Percentiles rank a stretch among this genome's conserved stretches.
Evolutionary conservation across 1,140 invertebrate species (phyloP).

Genomic region (Doryteuthis pealeii): DNA sequence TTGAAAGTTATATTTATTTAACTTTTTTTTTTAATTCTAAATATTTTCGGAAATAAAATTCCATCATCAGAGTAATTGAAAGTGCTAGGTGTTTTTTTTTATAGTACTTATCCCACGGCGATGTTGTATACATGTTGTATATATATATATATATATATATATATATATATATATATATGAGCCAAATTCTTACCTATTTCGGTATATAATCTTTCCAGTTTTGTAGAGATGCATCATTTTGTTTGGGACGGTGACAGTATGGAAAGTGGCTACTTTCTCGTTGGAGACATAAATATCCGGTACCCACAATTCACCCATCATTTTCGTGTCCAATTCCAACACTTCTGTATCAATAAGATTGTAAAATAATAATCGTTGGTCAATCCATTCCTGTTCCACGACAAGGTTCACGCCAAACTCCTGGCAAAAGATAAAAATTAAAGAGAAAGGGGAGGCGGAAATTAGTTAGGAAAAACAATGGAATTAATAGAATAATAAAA

Average conservation of each 20-base stretch:
- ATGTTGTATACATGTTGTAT: no score
- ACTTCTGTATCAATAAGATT: constrained; percentile 28
- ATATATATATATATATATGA: no score
- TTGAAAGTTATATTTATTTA: no score
- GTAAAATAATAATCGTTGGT: constrained; percentile 44
- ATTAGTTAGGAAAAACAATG: no score
- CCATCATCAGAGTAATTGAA: no score
- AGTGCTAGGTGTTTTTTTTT: no score
- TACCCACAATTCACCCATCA: constrained; percentile 45
- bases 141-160: not conserved
- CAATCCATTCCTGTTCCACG: constrained; percentile 55
- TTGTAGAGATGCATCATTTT: constrained; percentile 68
- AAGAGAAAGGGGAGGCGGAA: not conserved
- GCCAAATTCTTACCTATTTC: constrained; percentile 42
- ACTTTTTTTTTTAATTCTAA: no score
- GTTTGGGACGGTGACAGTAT: constrained; percentile 65
- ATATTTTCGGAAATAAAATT: no score
- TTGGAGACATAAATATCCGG: constrained; percentile 62
- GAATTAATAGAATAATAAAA: no score
- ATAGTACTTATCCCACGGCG: no score
- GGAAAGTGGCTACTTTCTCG: constrained; percentile 65
- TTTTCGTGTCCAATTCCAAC: constrained; percentile 43
- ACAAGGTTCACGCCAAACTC: constrained; percentile 57
- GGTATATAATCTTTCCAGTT: constrained; percentile 60
- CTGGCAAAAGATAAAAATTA: constrained; percentile 38